These are phyloP conservation scores for Muscicapa striata DNA, from an alignment of 2,797 vertebrate species.

Conservation along the genomic window DNA sequence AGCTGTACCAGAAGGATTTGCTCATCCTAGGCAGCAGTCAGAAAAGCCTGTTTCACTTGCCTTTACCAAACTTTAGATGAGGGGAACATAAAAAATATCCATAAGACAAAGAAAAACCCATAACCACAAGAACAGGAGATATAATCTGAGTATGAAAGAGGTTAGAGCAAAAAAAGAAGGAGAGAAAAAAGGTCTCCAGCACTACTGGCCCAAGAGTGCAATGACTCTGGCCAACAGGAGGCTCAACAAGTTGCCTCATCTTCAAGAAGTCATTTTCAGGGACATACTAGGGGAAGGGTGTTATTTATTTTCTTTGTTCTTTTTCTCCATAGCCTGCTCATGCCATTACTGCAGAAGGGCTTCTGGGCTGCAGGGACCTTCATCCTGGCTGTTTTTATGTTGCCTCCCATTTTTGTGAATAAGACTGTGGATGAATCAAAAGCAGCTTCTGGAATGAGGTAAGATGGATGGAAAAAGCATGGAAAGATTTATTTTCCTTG, in stretches of 20 bases:
- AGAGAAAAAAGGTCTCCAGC: rapidly evolving
- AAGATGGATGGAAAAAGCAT: neutral
- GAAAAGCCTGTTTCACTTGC: neutral
- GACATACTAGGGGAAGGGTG: neutral
- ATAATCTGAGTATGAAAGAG: neutral
- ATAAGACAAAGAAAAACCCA: neutral
- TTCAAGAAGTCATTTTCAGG: neutral
- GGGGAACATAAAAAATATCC: neutral
- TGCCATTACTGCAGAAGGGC: neutral
- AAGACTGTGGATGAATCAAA: neutral
- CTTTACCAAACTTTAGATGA: neutral
- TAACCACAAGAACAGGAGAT: neutral
- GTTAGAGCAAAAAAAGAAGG: neutral
- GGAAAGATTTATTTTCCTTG: constrained; percentile 13
- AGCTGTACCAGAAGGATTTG: neutral
- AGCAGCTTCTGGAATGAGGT: neutral
- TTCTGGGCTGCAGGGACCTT: neutral
- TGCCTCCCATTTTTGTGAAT: neutral
- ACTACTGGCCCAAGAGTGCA: neutral
- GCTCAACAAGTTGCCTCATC: neutral
- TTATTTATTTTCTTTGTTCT: neutral
- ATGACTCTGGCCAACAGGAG: neutral
- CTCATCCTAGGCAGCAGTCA: neutral
- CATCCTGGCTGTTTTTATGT: neutral
- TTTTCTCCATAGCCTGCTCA: neutral